Evolutionary conservation across 1,140 invertebrate genomes (phyloP).

Genomic region (Lucilia sericata): DNA sequence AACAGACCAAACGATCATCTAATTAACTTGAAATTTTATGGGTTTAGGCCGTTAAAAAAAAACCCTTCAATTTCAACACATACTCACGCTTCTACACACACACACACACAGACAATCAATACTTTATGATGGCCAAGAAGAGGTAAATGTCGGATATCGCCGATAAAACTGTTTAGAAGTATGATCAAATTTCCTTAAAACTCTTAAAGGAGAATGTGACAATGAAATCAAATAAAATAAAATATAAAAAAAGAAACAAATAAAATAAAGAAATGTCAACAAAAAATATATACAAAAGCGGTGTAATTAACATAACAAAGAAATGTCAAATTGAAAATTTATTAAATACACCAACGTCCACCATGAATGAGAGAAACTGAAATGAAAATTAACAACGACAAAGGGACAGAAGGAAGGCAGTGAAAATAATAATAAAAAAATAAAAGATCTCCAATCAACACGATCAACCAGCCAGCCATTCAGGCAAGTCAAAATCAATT

Average conservation of each 20-base stretch:
- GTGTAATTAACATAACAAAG: constrained; percentile 67
- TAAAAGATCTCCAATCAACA: constrained; percentile 14
- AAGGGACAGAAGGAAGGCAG: not conserved
- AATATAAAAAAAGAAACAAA: constrained; percentile 24
- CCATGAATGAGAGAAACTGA: not conserved
- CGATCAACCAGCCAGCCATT: not conserved
- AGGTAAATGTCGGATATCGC: constrained; percentile 31
- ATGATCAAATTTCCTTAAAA: constrained; percentile 32
- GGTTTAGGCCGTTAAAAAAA: not conserved
- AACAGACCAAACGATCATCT: constrained; percentile 25
- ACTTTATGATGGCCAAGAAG: constrained; percentile 33
- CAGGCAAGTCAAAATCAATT: not conserved
- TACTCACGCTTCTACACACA: not conserved
- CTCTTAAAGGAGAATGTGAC: not conserved
- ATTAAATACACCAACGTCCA: constrained; percentile 18
- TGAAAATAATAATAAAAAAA: not conserved
- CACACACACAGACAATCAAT: not conserved
- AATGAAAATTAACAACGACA: not conserved
- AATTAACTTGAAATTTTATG: constrained; percentile 39
- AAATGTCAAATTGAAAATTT: constrained; percentile 56
- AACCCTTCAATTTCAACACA: not conserved
- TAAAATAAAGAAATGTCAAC: constrained; percentile 29
- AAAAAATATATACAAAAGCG: constrained; percentile 49
- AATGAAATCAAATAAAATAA: constrained; percentile 17
- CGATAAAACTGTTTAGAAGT: constrained; percentile 20